A percentile compares a stretch with the other conserved stretches of the same genome.
These are phyloP conservation scores for Lissocephala sabroskyi DNA, from an alignment of 2,888 invertebrate species.

Conservation along the genomic window DNA sequence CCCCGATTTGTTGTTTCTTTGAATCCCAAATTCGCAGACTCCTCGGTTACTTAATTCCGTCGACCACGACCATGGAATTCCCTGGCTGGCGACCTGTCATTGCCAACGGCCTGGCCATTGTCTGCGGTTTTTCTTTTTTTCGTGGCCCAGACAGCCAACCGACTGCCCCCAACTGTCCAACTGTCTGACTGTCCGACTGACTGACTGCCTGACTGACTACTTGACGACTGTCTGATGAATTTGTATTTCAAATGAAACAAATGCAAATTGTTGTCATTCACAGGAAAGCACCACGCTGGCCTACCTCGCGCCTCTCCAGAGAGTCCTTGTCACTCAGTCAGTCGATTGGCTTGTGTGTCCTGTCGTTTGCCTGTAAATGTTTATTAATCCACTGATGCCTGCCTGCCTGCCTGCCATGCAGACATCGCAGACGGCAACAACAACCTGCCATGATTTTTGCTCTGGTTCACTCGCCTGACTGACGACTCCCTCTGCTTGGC, in stretches of 20 bases:
- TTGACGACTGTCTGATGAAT: conserved; percentile 3
- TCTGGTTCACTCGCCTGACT: too few species aligned
- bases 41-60: too few species aligned
- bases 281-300: background rate
- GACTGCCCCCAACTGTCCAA: too few species aligned
- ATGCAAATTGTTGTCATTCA: conserved; percentile 60
- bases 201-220: background rate
- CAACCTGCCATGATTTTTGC: conserved; percentile 38
- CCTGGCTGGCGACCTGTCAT: background rate
- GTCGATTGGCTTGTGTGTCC: conserved; percentile 20
- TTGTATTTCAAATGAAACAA: conserved; percentile 39
- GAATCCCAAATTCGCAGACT: too few species aligned
- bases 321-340: background rate
- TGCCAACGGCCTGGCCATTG: background rate
- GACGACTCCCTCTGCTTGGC: too few species aligned
- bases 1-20: too few species aligned
- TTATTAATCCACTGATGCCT: conserved; percentile 34
- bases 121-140: too few species aligned
- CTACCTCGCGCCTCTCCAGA: background rate
- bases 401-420: background rate
- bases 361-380: conserved; percentile 24
- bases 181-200: background rate
- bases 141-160: background rate
- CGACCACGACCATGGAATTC: background rate
- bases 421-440: conserved; percentile 5